Evolutionary conservation across 2,113 vertebrate genomes (phyloP).

Genomic region (Addax nasomaculatus): DNA sequence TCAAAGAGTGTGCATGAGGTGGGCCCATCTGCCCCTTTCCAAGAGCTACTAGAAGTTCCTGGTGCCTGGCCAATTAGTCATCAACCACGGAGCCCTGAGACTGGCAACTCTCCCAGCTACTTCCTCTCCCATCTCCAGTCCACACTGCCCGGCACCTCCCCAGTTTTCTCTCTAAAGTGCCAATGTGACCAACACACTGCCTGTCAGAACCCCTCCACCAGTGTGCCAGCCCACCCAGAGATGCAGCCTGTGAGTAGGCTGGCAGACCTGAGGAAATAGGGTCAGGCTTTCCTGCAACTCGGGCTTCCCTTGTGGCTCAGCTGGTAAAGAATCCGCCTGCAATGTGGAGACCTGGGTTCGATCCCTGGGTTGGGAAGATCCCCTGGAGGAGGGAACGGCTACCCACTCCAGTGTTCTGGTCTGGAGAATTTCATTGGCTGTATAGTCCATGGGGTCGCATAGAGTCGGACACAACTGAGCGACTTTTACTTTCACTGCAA

Average conservation of each 20-base stretch:
- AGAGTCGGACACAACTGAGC: not conserved
- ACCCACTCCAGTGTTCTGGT: not conserved
- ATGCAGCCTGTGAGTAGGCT: not conserved
- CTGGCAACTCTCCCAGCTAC: constrained; percentile 63
- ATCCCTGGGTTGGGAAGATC: not conserved
- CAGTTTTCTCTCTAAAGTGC: constrained; percentile 36
- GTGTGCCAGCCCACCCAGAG: not conserved
- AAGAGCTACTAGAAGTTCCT: constrained; percentile 71
- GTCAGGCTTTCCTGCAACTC: not conserved
- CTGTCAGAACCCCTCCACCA: not conserved
- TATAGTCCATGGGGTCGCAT: not conserved
- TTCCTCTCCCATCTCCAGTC: constrained; percentile 58
- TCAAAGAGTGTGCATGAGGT: constrained; percentile 65
- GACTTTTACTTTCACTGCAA: not conserved
- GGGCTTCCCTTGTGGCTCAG: not conserved
- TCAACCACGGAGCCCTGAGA: constrained; percentile 31
- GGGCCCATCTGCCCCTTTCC: constrained; percentile 74
- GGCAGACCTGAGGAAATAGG: not conserved
- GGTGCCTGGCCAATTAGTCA: constrained; percentile 71
- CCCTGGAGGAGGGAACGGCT: not conserved
- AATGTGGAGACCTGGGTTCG: not conserved
- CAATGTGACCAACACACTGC: not conserved
- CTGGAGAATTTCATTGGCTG: not conserved
- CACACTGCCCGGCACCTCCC: not conserved
- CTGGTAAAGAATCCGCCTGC: not conserved